phyloP scores from a whole-genome alignment of 2,113 vertebrate genomes.

The Vidua macroura region DNA sequence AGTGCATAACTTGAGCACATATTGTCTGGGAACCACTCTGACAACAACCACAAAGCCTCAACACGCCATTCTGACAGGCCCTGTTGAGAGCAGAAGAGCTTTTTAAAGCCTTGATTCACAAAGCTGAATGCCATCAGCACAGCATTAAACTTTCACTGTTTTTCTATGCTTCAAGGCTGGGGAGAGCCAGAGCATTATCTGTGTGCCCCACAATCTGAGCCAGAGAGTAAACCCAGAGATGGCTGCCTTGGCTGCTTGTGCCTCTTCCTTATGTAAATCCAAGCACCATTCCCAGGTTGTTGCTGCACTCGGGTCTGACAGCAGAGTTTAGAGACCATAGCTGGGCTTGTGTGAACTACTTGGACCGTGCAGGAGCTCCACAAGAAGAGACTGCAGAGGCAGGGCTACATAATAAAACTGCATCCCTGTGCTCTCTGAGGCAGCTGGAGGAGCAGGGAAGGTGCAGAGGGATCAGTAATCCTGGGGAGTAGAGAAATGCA shows the following conservation, averaged over 20 bases:
- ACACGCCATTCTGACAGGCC: neutral
- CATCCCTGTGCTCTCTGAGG: neutral
- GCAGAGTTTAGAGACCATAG: neutral
- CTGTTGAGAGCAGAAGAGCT: slow-evolving; percentile 3
- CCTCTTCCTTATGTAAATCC: neutral
- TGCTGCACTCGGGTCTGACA: neutral
- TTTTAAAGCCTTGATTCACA: slow-evolving; percentile 25
- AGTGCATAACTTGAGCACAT: neutral
- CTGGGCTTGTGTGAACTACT: neutral
- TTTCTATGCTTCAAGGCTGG: neutral
- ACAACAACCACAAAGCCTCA: neutral
- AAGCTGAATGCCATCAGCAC: neutral
- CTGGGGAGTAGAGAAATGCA: neutral
- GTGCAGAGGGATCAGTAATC: neutral
- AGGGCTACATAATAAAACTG: neutral
- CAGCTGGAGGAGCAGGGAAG: neutral
- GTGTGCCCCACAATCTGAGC: neutral
- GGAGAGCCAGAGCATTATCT: neutral
- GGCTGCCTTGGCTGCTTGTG: neutral
- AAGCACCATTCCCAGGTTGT: neutral
- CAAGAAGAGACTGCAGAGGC: neutral
- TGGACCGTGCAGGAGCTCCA: neutral
- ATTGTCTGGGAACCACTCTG: neutral
- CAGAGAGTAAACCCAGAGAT: neutral
- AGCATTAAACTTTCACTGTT: neutral